phyloP scores from a whole-genome alignment of 2,113 vertebrate genomes.

The Anas platyrhynchos region DNA sequence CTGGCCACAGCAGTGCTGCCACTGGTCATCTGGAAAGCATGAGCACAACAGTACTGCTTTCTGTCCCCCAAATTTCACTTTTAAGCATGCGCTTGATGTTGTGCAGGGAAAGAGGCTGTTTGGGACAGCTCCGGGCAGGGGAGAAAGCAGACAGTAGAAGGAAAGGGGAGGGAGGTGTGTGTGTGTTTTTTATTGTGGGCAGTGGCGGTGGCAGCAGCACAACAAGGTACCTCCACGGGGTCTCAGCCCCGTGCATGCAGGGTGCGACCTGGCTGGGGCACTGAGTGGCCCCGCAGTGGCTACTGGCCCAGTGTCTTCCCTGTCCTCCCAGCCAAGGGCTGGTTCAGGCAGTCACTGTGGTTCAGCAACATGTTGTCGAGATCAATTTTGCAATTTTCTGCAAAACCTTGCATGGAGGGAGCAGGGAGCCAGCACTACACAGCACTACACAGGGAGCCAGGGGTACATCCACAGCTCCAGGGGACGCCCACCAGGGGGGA shows the following conservation, averaged over 20 bases:
- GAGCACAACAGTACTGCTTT: not conserved
- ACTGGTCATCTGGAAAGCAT: not conserved
- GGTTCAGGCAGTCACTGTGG: rapidly evolving
- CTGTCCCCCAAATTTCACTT: not conserved
- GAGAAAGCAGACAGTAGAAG: not conserved
- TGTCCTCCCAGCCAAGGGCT: rapidly evolving
- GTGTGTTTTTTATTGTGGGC: too few species aligned
- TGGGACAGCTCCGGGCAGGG: not conserved
- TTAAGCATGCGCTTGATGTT: not conserved
- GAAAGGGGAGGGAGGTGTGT: not conserved
- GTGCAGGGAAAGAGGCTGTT: not conserved
- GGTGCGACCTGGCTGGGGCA: too few species aligned
- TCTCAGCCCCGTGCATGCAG: not conserved
- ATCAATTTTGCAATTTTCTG: not conserved
- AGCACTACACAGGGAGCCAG: too few species aligned
- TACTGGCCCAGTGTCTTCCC: rapidly evolving
- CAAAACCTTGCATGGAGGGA: rapidly evolving
- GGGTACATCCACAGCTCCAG: not conserved
- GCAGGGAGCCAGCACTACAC: not conserved
- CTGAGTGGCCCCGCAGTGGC: too few species aligned
- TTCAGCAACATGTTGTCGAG: rapidly evolving
- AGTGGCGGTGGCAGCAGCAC: too few species aligned
- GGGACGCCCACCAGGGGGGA: rapidly evolving
- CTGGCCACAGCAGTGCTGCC: not conserved
- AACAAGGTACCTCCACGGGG: not conserved